Percentiles rank a stretch among this genome's conserved stretches.
Evolutionary conservation across 2,888 invertebrate species (phyloP).

Genomic region (Heliconius hortense): DNA sequence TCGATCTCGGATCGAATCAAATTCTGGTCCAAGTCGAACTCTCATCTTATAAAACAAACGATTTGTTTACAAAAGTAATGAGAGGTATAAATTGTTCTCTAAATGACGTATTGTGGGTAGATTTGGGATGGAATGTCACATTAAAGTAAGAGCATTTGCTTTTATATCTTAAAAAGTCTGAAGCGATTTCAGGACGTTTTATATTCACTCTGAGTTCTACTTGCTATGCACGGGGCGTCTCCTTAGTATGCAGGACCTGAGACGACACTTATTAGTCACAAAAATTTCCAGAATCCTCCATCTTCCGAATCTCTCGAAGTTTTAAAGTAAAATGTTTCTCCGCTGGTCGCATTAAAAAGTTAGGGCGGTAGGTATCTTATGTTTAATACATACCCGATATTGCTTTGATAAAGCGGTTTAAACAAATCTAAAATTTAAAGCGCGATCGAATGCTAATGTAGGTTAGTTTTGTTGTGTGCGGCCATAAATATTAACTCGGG

Average conservation of each 20-base stretch:
- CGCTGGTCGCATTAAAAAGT: constrained; percentile 71
- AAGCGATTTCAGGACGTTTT: constrained; percentile 71
- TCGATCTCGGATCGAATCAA: constrained; percentile 46
- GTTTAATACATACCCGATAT: constrained; percentile 80
- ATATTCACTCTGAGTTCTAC: constrained; percentile 71
- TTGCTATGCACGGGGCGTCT: constrained; percentile 73
- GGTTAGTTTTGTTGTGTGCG: constrained; percentile 70
- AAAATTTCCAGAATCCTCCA: constrained; percentile 73
- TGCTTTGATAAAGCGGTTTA: constrained; percentile 80
- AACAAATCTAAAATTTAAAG: constrained; percentile 79
- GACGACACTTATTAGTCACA: constrained; percentile 79
- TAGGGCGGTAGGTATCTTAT: constrained; percentile 67
- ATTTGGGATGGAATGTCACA: constrained; percentile 35
- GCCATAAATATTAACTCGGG: constrained; percentile 73
- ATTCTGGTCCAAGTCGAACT: constrained; percentile 41
- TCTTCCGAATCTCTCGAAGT: constrained; percentile 59
- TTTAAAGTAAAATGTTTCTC: constrained; percentile 64
- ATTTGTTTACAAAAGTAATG: constrained; percentile 42
- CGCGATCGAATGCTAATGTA: constrained; percentile 76
- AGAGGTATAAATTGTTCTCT: constrained; percentile 34
- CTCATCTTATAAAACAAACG: constrained; percentile 43
- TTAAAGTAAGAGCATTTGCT: constrained; percentile 44
- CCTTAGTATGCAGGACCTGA: constrained; percentile 75
- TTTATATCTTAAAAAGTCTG: constrained; percentile 53
- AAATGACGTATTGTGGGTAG: constrained; percentile 38